These are phyloP conservation scores for Crocuta crocuta DNA, from an alignment of 2,113 vertebrate genomes.

Conservation along the genomic window DNA sequence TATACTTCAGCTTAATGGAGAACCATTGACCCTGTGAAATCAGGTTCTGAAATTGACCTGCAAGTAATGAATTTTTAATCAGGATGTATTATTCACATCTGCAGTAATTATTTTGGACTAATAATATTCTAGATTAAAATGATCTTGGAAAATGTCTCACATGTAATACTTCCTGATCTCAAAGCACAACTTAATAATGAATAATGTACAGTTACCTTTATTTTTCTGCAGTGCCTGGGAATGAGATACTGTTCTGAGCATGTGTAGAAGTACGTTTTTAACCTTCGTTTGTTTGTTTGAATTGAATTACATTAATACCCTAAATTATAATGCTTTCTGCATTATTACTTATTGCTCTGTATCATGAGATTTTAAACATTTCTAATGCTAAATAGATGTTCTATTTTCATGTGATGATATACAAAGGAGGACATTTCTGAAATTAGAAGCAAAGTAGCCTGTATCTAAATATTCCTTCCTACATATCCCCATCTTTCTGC, in stretches of 20 bases:
- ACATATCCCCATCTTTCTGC: neutral
- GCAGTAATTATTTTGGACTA: slow-evolving; percentile 60
- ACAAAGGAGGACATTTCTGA: slow-evolving; percentile 10
- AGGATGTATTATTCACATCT: slow-evolving; percentile 60
- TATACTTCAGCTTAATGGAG: slow-evolving; percentile 59
- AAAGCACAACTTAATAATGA: slow-evolving; percentile 16
- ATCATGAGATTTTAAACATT: neutral
- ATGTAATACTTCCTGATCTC: slow-evolving; percentile 31
- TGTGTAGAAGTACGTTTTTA: neutral
- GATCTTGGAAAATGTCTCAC: slow-evolving; percentile 47
- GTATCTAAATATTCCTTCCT: neutral
- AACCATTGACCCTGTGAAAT: slow-evolving; percentile 68
- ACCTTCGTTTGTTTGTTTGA: neutral
- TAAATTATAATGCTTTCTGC: neutral
- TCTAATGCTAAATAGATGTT: neutral
- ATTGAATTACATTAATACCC: neutral
- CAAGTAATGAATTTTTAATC: slow-evolving; percentile 66
- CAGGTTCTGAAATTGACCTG: slow-evolving; percentile 71
- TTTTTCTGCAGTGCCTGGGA: slow-evolving; percentile 10
- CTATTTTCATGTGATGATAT: neutral
- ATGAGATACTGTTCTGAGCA: neutral
- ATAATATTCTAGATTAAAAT: slow-evolving; percentile 57
- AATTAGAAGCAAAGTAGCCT: neutral
- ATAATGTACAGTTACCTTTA: neutral
- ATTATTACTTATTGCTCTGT: neutral